Conservation (phyloP, 2,888 invertebrate genomes). For the Mellilla xanthometata region DNA sequence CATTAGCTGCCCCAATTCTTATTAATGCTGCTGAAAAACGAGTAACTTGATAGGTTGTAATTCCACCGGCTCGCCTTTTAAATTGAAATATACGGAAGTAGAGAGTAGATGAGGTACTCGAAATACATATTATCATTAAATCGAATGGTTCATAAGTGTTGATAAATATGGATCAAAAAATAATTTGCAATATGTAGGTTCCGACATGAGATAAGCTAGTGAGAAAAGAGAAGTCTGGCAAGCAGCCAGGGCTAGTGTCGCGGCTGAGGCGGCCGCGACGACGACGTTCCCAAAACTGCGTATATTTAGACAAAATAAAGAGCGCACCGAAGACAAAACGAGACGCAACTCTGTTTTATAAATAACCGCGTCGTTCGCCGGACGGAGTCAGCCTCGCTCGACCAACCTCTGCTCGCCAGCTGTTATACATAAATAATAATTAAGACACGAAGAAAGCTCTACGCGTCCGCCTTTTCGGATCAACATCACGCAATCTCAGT, state of each 20-base stretch:
- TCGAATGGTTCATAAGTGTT: too few relatives aligned
- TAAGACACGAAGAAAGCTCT: constrained; percentile 74
- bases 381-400: constrained; percentile 70
- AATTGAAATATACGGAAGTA: too few relatives aligned
- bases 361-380: constrained; percentile 80
- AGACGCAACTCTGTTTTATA: constrained; percentile 82
- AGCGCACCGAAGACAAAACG: constrained; percentile 82
- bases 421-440: constrained; percentile 82
- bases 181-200: constrained; percentile 32
- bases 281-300: constrained; percentile 82
- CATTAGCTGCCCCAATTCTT: constrained; percentile 35
- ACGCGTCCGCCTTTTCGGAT: constrained; percentile 47
- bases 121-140: too few relatives aligned
- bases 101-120: too few relatives aligned
- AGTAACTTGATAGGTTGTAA: constrained; percentile 4
- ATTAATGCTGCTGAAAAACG: constrained; percentile 23
- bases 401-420: constrained; percentile 77
- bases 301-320: constrained; percentile 83
- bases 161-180: too few relatives aligned
- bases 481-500: constrained; percentile 30
- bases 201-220: constrained; percentile 62
- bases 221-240: constrained; percentile 70
- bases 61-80: too few relatives aligned
- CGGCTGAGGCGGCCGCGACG: constrained; percentile 69
- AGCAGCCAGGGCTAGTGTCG: constrained; percentile 70